These are phyloP conservation scores for Lithosia quadra DNA, from an alignment of 2,888 invertebrate species.

Conservation along the genomic window DNA sequence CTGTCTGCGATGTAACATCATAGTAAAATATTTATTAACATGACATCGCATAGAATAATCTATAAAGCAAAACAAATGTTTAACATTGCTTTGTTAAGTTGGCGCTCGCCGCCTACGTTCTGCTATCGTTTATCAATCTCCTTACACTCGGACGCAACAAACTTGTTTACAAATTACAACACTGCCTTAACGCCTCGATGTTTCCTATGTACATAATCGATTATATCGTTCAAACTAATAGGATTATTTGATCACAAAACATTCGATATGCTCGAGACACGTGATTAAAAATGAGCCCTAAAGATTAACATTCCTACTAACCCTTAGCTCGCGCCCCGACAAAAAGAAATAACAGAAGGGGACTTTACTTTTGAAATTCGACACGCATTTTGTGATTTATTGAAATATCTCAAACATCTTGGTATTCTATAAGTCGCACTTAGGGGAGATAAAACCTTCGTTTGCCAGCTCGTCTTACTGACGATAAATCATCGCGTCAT, in stretches of 20 bases:
- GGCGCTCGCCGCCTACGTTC: constrained; percentile 64
- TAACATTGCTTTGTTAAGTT: constrained; percentile 68
- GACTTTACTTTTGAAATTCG: constrained; percentile 79
- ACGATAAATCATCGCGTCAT: constrained; percentile 80
- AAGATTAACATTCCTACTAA: constrained; percentile 77
- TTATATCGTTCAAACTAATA: constrained; percentile 55
- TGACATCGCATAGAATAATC: constrained; percentile 69
- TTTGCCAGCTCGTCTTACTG: constrained; percentile 78
- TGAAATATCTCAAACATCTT: constrained; percentile 81
- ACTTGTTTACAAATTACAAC: constrained; percentile 58
- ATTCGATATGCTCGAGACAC: constrained; percentile 60
- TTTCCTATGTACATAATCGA: constrained; percentile 49
- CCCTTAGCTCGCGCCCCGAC: constrained; percentile 61
- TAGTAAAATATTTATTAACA: constrained; percentile 66
- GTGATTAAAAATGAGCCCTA: constrained; percentile 69
- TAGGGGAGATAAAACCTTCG: constrained; percentile 80
- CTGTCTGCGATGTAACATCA: constrained; percentile 58
- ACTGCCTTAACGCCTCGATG: constrained; percentile 52
- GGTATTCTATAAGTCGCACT: constrained; percentile 78
- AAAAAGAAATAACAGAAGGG: constrained; percentile 69
- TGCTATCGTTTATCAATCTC: constrained; percentile 69
- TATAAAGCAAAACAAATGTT: constrained; percentile 75
- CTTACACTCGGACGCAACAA: constrained; percentile 56
- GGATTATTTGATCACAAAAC: constrained; percentile 61
- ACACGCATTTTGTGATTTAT: constrained; percentile 84